phyloP scores from a whole-genome alignment of 2,888 invertebrate species.

The Eurytoma californica region DNA sequence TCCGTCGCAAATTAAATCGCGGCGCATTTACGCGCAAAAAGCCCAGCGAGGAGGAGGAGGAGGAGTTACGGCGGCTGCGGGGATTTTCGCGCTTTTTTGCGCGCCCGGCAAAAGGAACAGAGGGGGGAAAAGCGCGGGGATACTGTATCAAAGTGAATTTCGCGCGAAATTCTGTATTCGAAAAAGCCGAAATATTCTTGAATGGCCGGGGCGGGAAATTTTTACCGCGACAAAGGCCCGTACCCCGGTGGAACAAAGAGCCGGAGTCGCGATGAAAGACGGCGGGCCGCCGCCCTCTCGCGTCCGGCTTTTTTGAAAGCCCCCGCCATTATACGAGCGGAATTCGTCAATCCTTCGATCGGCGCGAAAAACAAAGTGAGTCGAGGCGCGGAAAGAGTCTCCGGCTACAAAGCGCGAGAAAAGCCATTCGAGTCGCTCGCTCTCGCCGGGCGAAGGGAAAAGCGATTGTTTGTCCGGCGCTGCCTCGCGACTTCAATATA shows the following conservation, averaged over 20 bases:
- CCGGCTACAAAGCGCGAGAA: constrained; percentile 18
- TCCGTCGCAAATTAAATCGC: too few species aligned
- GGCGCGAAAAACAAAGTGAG: constrained; percentile 9
- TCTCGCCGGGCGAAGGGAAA: background rate
- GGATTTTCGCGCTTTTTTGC: background rate
- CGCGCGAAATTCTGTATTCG: constrained; percentile 42
- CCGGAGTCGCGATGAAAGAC: background rate
- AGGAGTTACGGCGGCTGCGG: too few species aligned
- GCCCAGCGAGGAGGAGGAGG: background rate
- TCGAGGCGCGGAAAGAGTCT: background rate
- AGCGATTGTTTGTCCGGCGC: constrained; percentile 25
- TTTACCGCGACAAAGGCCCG: constrained; percentile 28
- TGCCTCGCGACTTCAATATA: constrained; percentile 35
- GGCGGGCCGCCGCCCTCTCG: background rate
- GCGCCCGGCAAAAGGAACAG: background rate
- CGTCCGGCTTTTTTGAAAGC: background rate
- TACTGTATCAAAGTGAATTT: constrained; percentile 52
- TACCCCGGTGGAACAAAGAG: constrained; percentile 14
- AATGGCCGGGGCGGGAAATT: constrained; percentile 13
- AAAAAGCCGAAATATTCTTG: constrained; percentile 40
- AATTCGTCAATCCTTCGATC: constrained; percentile 32
- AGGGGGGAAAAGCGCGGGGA: constrained; percentile 6
- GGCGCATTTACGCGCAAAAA: background rate
- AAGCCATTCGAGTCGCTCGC: constrained; percentile 13
- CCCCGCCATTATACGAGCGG: background rate